Evolutionary conservation across 2,113 vertebrate genomes (phyloP), one percentile per base, ranked within the genome.

Genomic region (Nymphicus hollandicus): DNA sequence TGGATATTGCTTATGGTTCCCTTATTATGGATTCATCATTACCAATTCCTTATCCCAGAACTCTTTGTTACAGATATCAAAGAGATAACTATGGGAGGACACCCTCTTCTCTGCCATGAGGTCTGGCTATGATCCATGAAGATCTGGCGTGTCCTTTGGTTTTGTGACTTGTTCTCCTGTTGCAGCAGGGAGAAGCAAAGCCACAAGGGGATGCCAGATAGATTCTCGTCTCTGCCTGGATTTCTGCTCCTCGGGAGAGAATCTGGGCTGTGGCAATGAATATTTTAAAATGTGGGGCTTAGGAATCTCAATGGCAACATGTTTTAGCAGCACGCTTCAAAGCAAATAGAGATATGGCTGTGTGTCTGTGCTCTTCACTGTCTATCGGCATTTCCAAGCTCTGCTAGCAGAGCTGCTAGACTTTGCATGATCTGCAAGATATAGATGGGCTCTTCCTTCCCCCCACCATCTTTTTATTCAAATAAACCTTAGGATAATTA

Each of bases 171-270:
- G 2, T 53, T 69, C 80, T 84, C 77, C 65, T 2, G 1, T 44
- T 41, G 56, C 93, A 76, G 89, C 77, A 96, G 89, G 81, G 81
- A 80, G 91, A 95, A 73, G 71, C 37, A 13, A 91, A 94, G 58
- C 95, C 95, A 95, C 94, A 89, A 95, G 95, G 95, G 95, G 96
- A 96, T 95, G 94, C 94, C 94, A 95, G 91, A 95, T 91, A 95
- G 87, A 96, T 85, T 91, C 91, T 85, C 0, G 1, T 89, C 94
- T 88, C 86, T 35, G 82, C 91, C 91, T 85, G 91, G 47, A 31
- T 95, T 91, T 72, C 78, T 82, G 84, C 78, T 96, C 81, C 91
- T 80, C 1, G 6, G 73, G 89, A 95, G 93, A 80, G 89, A 96
- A 82, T 85, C 94, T 80, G 93, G 91, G 95, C 94, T 91, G 89